Percentiles rank a stretch among this genome's conserved stretches.
Conservation (phyloP, 2,797 vertebrate species). For the Hyperoplus immaculatus region DNA sequence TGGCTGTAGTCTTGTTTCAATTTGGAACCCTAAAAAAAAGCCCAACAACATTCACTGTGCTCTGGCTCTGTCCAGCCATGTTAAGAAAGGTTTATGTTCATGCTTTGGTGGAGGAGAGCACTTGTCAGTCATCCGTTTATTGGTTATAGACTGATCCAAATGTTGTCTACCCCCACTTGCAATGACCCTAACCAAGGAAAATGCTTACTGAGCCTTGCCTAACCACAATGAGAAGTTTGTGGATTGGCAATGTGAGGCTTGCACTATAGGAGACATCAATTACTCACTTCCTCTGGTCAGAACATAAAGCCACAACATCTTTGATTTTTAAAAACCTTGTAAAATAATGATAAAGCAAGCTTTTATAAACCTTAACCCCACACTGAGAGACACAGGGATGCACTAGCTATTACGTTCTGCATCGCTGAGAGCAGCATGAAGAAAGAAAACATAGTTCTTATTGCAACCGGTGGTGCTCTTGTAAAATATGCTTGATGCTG, state of each 20-base stretch:
- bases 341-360: slow-evolving; percentile 44
- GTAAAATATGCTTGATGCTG: slow-evolving; percentile 38
- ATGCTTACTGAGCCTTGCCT: slow-evolving; percentile 31
- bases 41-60: not conserved
- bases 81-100: slow-evolving; percentile 31
- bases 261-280: slow-evolving; percentile 35
- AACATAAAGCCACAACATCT: slow-evolving; percentile 30
- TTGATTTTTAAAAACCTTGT: slow-evolving; percentile 41
- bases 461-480: slow-evolving; percentile 47
- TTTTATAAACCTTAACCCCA: slow-evolving; percentile 47
- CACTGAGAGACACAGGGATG: slow-evolving; percentile 50
- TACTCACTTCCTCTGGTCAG: slow-evolving; percentile 38
- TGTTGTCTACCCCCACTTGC: slow-evolving; percentile 4
- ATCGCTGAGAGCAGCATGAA: slow-evolving; percentile 50
- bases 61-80: not conserved
- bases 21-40: slow-evolving; percentile 13
- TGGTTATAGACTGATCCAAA: slow-evolving; percentile 15
- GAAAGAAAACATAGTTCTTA: slow-evolving; percentile 56
- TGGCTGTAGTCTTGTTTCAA: not conserved
- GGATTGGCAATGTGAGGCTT: slow-evolving; percentile 27
- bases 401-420: slow-evolving; percentile 35
- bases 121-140: slow-evolving; percentile 35
- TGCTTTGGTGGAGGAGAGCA: slow-evolving; percentile 26
- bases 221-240: slow-evolving; percentile 48
- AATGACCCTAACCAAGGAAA: slow-evolving; percentile 25